These are phyloP conservation scores for Ypsolopha sequella DNA, from an alignment of 2,888 invertebrate species.

Conservation along the genomic window DNA sequence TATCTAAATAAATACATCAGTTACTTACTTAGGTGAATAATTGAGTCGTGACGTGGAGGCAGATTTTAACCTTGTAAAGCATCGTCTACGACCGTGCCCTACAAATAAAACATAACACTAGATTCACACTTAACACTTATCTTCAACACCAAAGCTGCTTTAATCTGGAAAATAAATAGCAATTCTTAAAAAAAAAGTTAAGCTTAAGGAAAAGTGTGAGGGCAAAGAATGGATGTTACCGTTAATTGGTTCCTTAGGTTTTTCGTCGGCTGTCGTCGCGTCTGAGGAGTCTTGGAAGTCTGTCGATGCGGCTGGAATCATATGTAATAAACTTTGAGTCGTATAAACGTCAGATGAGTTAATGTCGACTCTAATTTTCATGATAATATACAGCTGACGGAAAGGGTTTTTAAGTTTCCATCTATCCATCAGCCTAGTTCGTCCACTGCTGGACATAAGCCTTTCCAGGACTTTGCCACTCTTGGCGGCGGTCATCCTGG, in stretches of 20 bases:
- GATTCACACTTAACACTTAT: background rate
- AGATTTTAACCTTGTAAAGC: slow-evolving; percentile 78
- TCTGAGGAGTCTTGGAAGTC: slow-evolving; percentile 70
- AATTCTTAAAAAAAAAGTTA: background rate
- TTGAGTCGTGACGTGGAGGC: slow-evolving; percentile 78
- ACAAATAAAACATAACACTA: background rate
- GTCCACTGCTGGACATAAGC: no score
- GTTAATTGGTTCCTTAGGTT: slow-evolving; percentile 48
- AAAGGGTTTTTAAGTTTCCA: no score
- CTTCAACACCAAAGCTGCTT: no score
- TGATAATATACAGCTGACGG: no score
- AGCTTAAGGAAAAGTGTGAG: background rate
- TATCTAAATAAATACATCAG: no score
- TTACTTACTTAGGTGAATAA: slow-evolving; percentile 66
- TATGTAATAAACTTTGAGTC: background rate
- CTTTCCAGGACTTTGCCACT: no score
- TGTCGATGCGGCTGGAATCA: slow-evolving; percentile 32
- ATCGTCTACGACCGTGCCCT: slow-evolving; percentile 73
- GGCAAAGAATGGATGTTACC: slow-evolving; percentile 23
- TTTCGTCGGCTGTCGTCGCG: slow-evolving; percentile 61
- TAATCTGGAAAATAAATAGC: background rate
- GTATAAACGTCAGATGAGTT: background rate
- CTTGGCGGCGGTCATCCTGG: no score
- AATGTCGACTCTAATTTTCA: background rate
- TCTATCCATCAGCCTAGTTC: no score